Evolutionary conservation across 2,797 vertebrate species (phyloP).

Genomic region (Syndactyla subalaris): DNA sequence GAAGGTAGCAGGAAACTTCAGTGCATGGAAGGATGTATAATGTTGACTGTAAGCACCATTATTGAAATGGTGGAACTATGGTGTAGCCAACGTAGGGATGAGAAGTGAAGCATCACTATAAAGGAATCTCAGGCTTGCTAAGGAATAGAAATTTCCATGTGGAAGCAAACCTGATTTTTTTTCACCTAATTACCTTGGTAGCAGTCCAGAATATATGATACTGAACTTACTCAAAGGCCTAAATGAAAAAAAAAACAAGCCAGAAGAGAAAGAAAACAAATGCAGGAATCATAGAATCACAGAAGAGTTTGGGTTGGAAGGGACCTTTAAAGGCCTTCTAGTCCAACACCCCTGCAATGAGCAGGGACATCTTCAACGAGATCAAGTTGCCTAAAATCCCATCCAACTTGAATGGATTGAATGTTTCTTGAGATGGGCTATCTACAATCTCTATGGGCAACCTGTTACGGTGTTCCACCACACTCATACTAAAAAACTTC

Average conservation of each 20-base stretch:
- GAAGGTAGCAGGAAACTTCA: background rate
- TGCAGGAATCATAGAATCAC: background rate
- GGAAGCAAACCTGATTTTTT: background rate
- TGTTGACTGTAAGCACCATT: background rate
- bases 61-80: background rate
- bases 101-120: background rate
- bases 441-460: background rate
- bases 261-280: background rate
- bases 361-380: background rate
- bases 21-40: background rate
- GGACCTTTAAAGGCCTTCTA: background rate
- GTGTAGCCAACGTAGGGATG: background rate
- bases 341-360: background rate
- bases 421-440: background rate
- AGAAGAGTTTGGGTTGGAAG: background rate
- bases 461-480: background rate
- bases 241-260: background rate
- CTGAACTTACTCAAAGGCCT: background rate
- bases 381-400: background rate
- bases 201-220: background rate
- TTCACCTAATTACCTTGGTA: background rate
- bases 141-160: background rate
- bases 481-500: background rate
- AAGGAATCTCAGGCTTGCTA: background rate
- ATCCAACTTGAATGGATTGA: background rate